Percentiles rank a stretch among this genome's conserved stretches.
Evolutionary conservation across 2,113 vertebrate genomes (phyloP).

Genomic region (Atlantisia rogersi): DNA sequence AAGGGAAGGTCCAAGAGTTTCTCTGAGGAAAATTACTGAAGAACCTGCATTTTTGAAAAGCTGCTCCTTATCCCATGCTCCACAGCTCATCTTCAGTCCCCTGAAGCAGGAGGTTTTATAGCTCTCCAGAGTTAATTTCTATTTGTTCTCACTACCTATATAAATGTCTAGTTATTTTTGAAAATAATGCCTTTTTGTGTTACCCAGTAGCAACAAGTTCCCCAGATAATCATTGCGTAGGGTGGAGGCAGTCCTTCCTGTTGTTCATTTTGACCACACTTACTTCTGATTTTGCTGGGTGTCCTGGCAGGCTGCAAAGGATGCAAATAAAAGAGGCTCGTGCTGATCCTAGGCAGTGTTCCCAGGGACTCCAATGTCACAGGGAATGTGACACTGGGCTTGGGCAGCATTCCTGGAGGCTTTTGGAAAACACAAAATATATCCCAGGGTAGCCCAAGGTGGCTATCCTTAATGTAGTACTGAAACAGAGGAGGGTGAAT

Average conservation of each 20-base stretch:
- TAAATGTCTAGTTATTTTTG: neutral
- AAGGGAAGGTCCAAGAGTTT: neutral
- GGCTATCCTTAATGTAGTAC: neutral
- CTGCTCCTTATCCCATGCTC: neutral
- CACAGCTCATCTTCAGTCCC: neutral
- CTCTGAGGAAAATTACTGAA: neutral
- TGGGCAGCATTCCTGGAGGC: neutral
- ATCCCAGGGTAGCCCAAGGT: neutral
- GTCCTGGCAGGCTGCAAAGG: neutral
- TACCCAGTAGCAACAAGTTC: neutral
- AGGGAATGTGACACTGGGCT: neutral
- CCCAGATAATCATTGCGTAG: neutral
- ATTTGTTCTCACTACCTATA: neutral
- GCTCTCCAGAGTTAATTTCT: neutral
- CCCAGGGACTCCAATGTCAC: neutral
- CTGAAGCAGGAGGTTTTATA: neutral
- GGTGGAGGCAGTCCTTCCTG: neutral
- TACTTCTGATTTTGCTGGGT: neutral
- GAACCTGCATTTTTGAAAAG: neutral
- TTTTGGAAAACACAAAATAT: neutral
- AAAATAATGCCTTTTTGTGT: neutral
- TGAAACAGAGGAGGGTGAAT: neutral
- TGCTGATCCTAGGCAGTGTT: neutral
- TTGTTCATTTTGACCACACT: neutral
- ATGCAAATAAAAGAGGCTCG: neutral